Conservation (phyloP, 2,797 vertebrate genomes). For the Micropoecilia bifurca region DNA sequence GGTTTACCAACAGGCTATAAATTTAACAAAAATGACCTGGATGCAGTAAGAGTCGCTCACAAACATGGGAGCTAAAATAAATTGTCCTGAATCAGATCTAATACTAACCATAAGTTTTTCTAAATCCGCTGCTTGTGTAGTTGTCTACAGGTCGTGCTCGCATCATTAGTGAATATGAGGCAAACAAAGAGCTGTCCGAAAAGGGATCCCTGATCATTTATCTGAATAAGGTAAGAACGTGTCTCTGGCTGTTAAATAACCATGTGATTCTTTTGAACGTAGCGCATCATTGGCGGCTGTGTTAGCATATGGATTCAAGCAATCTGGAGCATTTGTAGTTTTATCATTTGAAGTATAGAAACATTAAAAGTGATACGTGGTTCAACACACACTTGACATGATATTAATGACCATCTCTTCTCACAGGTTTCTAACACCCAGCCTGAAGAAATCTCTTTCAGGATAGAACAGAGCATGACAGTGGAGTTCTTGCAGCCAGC, state of each 20-base stretch:
- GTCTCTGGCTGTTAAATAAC: not conserved
- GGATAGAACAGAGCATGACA: constrained; percentile 41
- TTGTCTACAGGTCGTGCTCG: constrained; percentile 73
- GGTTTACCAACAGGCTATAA: constrained; percentile 87
- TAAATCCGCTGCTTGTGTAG: constrained; percentile 55
- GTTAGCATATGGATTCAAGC: not conserved
- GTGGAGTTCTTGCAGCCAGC: constrained; percentile 80
- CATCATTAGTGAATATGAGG: constrained; percentile 82
- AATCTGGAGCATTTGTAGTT: not conserved
- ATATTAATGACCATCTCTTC: not conserved
- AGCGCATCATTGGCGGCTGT: not conserved
- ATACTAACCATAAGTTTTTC: not conserved
- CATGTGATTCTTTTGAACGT: not conserved
- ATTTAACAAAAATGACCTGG: constrained; percentile 79
- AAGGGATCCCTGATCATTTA: constrained; percentile 87
- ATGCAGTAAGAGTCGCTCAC: constrained; percentile 64
- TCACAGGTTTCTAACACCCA: constrained; percentile 55
- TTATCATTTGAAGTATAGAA: not conserved
- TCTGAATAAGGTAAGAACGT: constrained; percentile 81
- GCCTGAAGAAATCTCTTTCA: constrained; percentile 62
- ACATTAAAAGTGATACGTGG: not conserved
- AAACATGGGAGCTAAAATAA: not conserved
- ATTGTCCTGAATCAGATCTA: not conserved
- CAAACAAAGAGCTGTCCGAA: constrained; percentile 57
- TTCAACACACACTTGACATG: not conserved